Base-by-base conservation (phyloP, 2,113 vertebrate genomes). In the Sturnira hondurensis region DNA sequence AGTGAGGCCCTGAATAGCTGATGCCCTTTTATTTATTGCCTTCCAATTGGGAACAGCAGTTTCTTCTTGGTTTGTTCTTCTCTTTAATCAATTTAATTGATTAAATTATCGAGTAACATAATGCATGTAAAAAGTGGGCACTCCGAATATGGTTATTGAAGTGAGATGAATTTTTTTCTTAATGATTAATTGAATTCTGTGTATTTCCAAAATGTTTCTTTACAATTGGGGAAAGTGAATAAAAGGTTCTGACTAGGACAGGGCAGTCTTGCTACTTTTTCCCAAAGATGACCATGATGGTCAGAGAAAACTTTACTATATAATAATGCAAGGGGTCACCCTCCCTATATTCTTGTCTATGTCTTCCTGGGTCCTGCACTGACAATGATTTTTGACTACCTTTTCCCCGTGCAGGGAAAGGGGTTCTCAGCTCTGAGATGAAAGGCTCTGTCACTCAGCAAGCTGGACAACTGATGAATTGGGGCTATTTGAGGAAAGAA, bases 171-270 rank as follows among this genome's bases (percentile, higher is more conserved):
- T 73, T 89, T 4, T 4, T 17, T 95, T 77, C n/a, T 86, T 68
- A 97, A 56, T 74, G 50, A 96, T 91, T 58, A 77, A 73, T 88
- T 93, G 70, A 73, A 88, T 88, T 73, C 83, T 33, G 24, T 41
- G 33, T 63, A 41, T 86, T 92, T 95, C 24, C 9, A 54, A 84
- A 70, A 2, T 6, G 3, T 81, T 19, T 5, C 41, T 95, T 96
- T 52, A 43, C 47, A 88, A 24, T 7, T 43, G 13, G 92, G 22
- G 15, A 90, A 38, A 26, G 17, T 47, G 14, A 94, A 45, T 80
- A 63, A 95, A 84, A 89, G 11, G 67, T 61, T 54, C 26, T 65
- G 20, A 67, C 5, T 65, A 74, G 20, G 50, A 12, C 15, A 92
- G 73, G 16, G 10, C 8, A 89, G 41, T 33, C 33, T 94, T 22